These are phyloP conservation scores for Nymphalis urticae DNA, from an alignment of 2,888 invertebrate species.

Conservation along the genomic window DNA sequence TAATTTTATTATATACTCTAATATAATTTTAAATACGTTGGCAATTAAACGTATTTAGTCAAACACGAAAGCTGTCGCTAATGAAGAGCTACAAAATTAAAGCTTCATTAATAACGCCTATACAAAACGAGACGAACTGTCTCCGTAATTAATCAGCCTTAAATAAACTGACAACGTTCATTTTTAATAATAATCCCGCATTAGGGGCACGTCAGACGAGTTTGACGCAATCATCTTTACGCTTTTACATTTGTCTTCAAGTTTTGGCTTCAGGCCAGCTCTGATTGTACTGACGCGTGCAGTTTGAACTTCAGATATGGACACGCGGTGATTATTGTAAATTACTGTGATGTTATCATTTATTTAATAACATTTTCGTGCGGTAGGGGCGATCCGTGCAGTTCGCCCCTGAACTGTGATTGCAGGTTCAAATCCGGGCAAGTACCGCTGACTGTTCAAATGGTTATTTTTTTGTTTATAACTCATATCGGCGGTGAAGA, in stretches of 20 bases:
- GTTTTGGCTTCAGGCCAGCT: not conserved
- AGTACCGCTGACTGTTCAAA: too few species aligned
- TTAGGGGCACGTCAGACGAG: slow-evolving; percentile 17
- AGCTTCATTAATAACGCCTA: slow-evolving; percentile 34
- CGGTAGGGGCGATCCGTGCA: too few species aligned
- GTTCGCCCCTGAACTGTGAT: too few species aligned
- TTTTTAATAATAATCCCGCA: slow-evolving; percentile 35
- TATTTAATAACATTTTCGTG: too few species aligned
- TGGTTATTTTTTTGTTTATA: too few species aligned
- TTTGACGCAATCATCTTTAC: slow-evolving; percentile 1
- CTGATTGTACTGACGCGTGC: not conserved
- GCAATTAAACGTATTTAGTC: slow-evolving; percentile 27
- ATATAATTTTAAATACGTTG: not conserved
- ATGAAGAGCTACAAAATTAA: slow-evolving; percentile 24
- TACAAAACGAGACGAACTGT: slow-evolving; percentile 34
- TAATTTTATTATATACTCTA: too few species aligned
- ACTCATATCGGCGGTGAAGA: too few species aligned
- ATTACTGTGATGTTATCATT: not conserved
- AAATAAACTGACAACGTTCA: slow-evolving; percentile 34
- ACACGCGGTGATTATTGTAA: not conserved
- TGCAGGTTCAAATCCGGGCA: too few species aligned
- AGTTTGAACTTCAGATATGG: slow-evolving; percentile 1
- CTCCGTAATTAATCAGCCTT: slow-evolving; percentile 36
- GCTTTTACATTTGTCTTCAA: not conserved
- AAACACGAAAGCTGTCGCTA: slow-evolving; percentile 10